Conservation (phyloP, 1,140 invertebrate genomes). For the Phenacoccus solenopsis region DNA sequence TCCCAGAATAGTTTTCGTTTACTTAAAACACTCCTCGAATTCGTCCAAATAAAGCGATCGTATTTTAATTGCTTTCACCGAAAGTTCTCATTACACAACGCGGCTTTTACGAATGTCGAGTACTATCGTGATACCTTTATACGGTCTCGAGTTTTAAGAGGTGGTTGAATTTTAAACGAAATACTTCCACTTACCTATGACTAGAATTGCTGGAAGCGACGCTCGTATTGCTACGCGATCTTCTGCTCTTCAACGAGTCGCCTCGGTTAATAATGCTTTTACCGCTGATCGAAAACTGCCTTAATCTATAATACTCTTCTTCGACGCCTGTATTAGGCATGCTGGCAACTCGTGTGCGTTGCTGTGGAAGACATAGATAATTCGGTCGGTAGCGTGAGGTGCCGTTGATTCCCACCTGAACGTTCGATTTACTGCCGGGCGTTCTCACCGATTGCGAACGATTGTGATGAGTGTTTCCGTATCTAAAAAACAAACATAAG, state of each 20-base stretch:
- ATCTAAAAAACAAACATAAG: slow-evolving; percentile 40
- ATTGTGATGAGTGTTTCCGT: slow-evolving; percentile 73
- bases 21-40: no score
- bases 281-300: slow-evolving; percentile 85
- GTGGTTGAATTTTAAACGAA: no score
- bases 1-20: no score
- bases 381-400: slow-evolving; percentile 59
- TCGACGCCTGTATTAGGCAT: slow-evolving; percentile 81
- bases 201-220: slow-evolving; percentile 69
- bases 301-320: slow-evolving; percentile 73
- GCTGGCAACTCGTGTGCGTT: slow-evolving; percentile 67
- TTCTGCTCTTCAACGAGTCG: slow-evolving; percentile 68
- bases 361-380: slow-evolving; percentile 61
- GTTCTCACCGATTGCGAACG: slow-evolving; percentile 74
- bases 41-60: no score
- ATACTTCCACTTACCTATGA: slow-evolving; percentile 26
- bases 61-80: no score
- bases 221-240: slow-evolving; percentile 73
- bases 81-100: no score
- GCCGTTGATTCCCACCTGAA: slow-evolving; percentile 23
- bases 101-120: no score
- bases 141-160: no score
- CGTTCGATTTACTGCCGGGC: slow-evolving; percentile 41
- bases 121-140: no score
- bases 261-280: slow-evolving; percentile 83